Conservation (phyloP, 2,113 vertebrate genomes). For the Hypomesus transpacificus region DNA sequence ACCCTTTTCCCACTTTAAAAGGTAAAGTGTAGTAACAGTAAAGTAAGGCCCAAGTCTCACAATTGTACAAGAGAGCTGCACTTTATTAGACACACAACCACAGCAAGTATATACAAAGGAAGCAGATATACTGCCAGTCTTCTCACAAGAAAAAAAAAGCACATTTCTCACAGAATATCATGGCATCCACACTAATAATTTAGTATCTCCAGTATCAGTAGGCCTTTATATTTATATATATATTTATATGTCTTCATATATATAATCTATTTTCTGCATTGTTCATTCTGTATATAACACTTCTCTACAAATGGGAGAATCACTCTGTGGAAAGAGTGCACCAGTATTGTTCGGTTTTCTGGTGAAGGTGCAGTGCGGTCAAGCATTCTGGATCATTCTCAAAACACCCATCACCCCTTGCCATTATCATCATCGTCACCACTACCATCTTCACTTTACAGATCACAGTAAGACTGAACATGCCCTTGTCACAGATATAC, state of each 20-base stretch:
- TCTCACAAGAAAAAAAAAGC: slow-evolving; percentile 70
- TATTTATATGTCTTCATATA: slow-evolving; percentile 73
- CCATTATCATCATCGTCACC: slow-evolving; percentile 17
- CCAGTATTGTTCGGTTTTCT: slow-evolving; percentile 48
- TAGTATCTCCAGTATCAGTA: slow-evolving; percentile 67
- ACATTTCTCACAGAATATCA: slow-evolving; percentile 82
- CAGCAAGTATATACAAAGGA: slow-evolving; percentile 78
- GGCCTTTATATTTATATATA: slow-evolving; percentile 71
- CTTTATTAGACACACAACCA: slow-evolving; percentile 82
- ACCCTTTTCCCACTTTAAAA: no score
- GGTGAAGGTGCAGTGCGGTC: slow-evolving; percentile 43
- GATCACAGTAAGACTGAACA: slow-evolving; percentile 77
- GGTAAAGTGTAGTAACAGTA: no score
- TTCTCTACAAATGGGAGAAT: slow-evolving; percentile 74
- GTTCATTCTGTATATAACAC: slow-evolving; percentile 76
- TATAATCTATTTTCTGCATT: slow-evolving; percentile 68
- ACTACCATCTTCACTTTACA: slow-evolving; percentile 60
- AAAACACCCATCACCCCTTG: slow-evolving; percentile 42
- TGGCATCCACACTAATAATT: slow-evolving; percentile 82
- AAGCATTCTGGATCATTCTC: slow-evolving; percentile 37
- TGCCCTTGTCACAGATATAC: slow-evolving; percentile 75
- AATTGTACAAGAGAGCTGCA: slow-evolving; percentile 78
- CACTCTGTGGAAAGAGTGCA: slow-evolving; percentile 61
- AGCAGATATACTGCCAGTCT: slow-evolving; percentile 68
- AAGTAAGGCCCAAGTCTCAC: slow-evolving; percentile 39